These are phyloP conservation scores for Sebastes paucispinis DNA, from an alignment of 2,797 vertebrate species.

Conservation along the genomic window DNA sequence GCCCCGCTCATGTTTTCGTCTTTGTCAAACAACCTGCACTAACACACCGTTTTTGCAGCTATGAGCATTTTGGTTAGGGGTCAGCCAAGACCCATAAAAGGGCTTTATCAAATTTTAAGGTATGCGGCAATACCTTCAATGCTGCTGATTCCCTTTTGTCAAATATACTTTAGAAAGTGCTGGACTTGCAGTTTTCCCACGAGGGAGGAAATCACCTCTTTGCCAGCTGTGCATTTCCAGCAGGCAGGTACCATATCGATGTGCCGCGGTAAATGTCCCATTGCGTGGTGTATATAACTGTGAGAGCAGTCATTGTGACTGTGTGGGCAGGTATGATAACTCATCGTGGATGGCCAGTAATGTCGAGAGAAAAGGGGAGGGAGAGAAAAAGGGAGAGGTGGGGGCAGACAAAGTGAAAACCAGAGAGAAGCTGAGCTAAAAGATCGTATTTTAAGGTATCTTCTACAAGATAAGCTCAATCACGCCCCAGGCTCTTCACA, in stretches of 20 bases:
- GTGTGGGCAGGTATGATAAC: conserved; percentile 48
- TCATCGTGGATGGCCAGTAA: conserved; percentile 24
- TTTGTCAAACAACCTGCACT: conserved; percentile 44
- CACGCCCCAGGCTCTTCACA: conserved; percentile 29
- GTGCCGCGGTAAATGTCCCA: conserved; percentile 26
- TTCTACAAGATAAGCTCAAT: conserved; percentile 46
- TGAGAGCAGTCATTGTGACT: conserved; percentile 26
- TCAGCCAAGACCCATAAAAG: conserved; percentile 36
- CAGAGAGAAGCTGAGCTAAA: conserved; percentile 28
- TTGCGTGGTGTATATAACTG: conserved; percentile 32
- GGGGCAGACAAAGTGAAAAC: conserved; percentile 23
- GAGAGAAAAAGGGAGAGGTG: neutral
- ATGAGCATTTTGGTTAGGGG: conserved; percentile 27
- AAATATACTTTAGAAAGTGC: conserved; percentile 57
- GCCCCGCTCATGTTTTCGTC: conserved; percentile 29
- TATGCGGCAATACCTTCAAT: neutral
- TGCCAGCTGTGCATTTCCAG: conserved; percentile 59
- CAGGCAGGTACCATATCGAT: conserved; percentile 29
- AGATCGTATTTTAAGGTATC: conserved; percentile 31
- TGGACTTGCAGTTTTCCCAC: conserved; percentile 55
- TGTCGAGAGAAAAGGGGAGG: conserved; percentile 9
- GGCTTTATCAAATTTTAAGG: conserved; percentile 57
- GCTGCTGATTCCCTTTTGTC: conserved; percentile 26
- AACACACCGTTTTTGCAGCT: conserved; percentile 34
- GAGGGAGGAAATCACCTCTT: conserved; percentile 42